Conservation (phyloP, 2,888 invertebrate genomes). For the Scaeva pyrastri region DNA sequence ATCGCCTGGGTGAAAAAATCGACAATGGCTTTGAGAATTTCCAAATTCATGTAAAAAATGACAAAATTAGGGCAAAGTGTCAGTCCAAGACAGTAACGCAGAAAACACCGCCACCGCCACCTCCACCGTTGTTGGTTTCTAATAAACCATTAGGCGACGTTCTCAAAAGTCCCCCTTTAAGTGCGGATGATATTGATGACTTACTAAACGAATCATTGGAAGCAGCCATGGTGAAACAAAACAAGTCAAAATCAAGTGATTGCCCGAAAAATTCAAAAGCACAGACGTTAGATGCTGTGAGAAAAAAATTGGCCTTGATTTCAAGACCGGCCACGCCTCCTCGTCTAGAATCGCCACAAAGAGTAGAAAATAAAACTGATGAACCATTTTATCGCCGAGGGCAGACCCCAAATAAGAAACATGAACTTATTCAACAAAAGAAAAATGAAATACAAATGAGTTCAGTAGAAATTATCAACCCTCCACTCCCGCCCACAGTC, state of each 20-base stretch:
- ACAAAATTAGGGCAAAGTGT: slow-evolving; percentile 51
- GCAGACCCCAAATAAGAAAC: slow-evolving; percentile 39
- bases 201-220: slow-evolving; percentile 78
- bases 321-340: slow-evolving; percentile 64
- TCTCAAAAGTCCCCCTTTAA: slow-evolving; percentile 80
- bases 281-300: slow-evolving; percentile 77
- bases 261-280: background rate
- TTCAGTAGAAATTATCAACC: background rate
- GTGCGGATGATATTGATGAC: slow-evolving; percentile 79
- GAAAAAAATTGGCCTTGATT: slow-evolving; percentile 78
- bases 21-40: slow-evolving; percentile 66
- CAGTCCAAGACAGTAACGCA: background rate
- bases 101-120: background rate
- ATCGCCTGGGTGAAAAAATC: slow-evolving; percentile 77
- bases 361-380: background rate
- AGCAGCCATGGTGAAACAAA: slow-evolving; percentile 60
- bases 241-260: background rate
- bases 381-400: slow-evolving; percentile 59
- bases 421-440: background rate
- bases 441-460: background rate
- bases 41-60: slow-evolving; percentile 75
- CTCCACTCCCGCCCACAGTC: background rate
- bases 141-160: slow-evolving; percentile 78
- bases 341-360: slow-evolving; percentile 29
- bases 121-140: slow-evolving; percentile 9